These are phyloP conservation scores for Delphinapterus leucas DNA, from an alignment of 2,113 vertebrate genomes.

Conservation along the genomic window DNA sequence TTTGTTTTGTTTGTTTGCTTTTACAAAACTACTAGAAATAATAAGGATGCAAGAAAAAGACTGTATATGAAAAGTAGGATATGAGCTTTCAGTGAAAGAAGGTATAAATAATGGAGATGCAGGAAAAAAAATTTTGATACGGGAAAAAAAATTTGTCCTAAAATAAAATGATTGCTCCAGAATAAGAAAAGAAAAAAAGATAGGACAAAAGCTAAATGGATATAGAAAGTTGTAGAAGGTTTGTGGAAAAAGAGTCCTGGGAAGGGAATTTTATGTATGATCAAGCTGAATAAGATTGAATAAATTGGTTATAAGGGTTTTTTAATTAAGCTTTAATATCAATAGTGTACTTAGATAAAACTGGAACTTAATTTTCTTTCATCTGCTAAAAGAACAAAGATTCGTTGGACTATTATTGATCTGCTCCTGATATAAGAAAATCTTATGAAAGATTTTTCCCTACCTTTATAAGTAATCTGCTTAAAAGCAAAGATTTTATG, in stretches of 20 bases:
- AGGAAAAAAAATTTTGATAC: no score
- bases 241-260: background rate
- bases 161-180: background rate
- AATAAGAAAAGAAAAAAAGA: background rate
- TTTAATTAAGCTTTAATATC: background rate
- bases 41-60: background rate
- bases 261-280: background rate
- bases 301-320: background rate
- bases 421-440: background rate
- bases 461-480: background rate
- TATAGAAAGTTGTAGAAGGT: background rate
- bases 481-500: background rate
- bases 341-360: background rate
- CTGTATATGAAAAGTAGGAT: background rate
- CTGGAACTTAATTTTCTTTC: background rate
- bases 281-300: background rate
- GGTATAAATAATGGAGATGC: background rate
- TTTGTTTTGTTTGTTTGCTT: background rate
- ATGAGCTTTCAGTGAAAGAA: background rate
- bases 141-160: background rate
- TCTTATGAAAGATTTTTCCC: background rate
- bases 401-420: background rate
- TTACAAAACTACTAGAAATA: background rate
- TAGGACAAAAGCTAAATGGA: background rate
- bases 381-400: background rate